Percentiles rank a stretch among this genome's conserved stretches.
phyloP scores from a whole-genome alignment of 1,140 invertebrate species.

The Pectinophora gossypiella region DNA sequence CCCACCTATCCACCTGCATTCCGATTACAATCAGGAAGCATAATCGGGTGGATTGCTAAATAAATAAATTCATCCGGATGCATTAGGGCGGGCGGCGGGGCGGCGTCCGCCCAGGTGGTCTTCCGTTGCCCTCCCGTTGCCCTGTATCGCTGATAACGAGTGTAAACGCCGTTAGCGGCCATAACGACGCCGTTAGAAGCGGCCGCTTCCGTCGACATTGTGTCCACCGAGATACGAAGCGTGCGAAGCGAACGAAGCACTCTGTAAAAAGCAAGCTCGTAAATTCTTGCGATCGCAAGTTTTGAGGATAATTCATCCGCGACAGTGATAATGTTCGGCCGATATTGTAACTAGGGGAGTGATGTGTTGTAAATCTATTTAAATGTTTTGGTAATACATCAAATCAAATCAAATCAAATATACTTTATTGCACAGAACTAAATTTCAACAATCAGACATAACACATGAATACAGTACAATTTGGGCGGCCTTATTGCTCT shows the following conservation, averaged over 20 bases:
- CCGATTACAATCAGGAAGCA: constrained; percentile 57
- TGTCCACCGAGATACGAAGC: constrained; percentile 7
- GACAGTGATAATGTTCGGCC: too few relatives aligned
- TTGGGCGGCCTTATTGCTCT: too few relatives aligned
- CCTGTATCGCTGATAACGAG: constrained; percentile 54
- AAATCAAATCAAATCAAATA: too few relatives aligned
- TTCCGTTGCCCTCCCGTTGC: constrained; percentile 56
- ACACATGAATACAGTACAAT: too few relatives aligned
- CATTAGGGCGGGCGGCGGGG: constrained; percentile 46
- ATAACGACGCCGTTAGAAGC: constrained; percentile 44
- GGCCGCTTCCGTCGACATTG: constrained; percentile 39
- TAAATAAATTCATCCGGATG: constrained; percentile 63
- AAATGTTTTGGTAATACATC: too few relatives aligned
- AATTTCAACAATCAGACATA: too few relatives aligned
- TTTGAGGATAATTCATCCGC: neutral
- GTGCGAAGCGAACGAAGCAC: too few relatives aligned
- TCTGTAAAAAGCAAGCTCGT: constrained; percentile 6
- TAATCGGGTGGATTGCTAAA: constrained; percentile 35
- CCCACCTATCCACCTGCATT: too few relatives aligned
- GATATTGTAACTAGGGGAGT: too few relatives aligned
- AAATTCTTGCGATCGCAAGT: constrained; percentile 6
- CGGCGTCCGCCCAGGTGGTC: constrained; percentile 37
- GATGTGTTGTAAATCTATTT: too few relatives aligned
- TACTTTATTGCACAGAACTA: too few relatives aligned
- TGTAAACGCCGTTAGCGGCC: constrained; percentile 40